Base-by-base conservation (phyloP, 2,113 vertebrate species). In the Gymnorhina tibicen region DNA sequence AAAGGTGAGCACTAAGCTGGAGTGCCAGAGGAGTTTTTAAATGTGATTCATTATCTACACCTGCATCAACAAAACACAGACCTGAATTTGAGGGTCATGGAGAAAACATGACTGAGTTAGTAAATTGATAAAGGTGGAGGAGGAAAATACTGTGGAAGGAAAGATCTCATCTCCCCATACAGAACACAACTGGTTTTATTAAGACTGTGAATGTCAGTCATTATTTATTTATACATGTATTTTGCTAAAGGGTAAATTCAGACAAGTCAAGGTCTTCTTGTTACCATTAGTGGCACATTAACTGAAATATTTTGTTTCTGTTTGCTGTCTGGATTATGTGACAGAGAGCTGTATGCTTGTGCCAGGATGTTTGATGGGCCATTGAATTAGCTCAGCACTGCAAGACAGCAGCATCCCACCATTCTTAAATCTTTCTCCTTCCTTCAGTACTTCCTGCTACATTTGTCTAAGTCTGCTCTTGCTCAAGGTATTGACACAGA, bases 401-500 rank as follows among this genome's bases (percentile, higher is more conserved):
- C 37, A 62, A 75, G 76, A 86, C 68, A 91, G 53, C 42, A 82
- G 20, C 53, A 87, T 76, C 39, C 46, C 30, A 78, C 22, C 1
- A 11, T 85, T 88, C 91, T 58, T 89, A 68, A 87, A 41, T 72
- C 67, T 78, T 79, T 91, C 47, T 53, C 7, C 39, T 74, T 35
- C 10, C 21, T 39, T 42, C 18, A 41, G 28, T 79, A 67, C 32
- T 85, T 72, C 59, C 44, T 41, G 49, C 41, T 90, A 26, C 17
- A 30, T 95, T 78, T 94, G 20, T 78, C 42, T 80, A 33, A 63
- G 78, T 84, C 74, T 70, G 64, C 64, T 92, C 46, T 90, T 78
- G 41, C 66, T 89, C 33, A 67, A 89, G 85, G 37, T 95, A 87
- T 85, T 94, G 83, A 94, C 76, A 95, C 21, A 85, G 42, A 91